Conservation (phyloP, 2,888 invertebrate genomes). For the Drosophila leonis region DNA sequence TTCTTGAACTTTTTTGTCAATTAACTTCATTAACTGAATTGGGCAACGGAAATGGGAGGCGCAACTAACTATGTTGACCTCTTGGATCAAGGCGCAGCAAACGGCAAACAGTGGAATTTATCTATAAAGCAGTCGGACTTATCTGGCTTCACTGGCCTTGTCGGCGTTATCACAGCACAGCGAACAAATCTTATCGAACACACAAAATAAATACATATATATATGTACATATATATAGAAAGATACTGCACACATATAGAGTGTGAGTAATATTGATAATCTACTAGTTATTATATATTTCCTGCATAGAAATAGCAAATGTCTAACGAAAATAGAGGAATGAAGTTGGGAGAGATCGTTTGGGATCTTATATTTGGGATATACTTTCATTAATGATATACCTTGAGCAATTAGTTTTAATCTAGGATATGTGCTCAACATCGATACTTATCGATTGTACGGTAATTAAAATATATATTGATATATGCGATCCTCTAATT, state of each 20-base stretch:
- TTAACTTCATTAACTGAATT: constrained; percentile 66
- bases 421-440: too few relatives aligned
- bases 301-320: constrained; percentile 49
- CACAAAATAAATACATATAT: constrained; percentile 22
- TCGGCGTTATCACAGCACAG: constrained; percentile 61
- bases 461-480: too few relatives aligned
- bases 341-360: neutral
- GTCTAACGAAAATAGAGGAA: constrained; percentile 33
- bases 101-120: constrained; percentile 11
- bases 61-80: constrained; percentile 64
- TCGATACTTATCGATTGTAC: neutral
- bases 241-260: constrained; percentile 17
- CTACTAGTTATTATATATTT: constrained; percentile 54
- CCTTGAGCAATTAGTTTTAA: too few relatives aligned
- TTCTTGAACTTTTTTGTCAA: constrained; percentile 62
- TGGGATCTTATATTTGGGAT: too few relatives aligned
- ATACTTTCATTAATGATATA: too few relatives aligned
- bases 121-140: constrained; percentile 24
- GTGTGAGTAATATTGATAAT: constrained; percentile 48
- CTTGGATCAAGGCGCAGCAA: constrained; percentile 40
- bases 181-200: constrained; percentile 61
- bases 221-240: neutral
- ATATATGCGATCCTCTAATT: too few relatives aligned
- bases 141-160: constrained; percentile 56
- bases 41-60: constrained; percentile 66